Evolutionary conservation across 2,888 invertebrate genomes (phyloP).

Genomic region (Xestobium rufovillosum): DNA sequence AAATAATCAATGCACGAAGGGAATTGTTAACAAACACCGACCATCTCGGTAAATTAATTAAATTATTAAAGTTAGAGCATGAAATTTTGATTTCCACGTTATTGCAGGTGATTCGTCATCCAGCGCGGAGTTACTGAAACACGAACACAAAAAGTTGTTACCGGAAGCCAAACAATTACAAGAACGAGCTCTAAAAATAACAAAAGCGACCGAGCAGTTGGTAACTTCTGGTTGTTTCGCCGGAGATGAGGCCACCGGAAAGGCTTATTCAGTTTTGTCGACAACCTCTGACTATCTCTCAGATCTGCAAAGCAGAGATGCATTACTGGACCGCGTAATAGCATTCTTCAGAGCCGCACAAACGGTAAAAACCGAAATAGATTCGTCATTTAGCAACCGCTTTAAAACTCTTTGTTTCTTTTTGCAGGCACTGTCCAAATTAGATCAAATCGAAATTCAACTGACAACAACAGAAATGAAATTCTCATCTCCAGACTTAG

Average conservation of each 20-base stretch:
- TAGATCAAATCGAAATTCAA: constrained; percentile 69
- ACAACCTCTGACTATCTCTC: constrained; percentile 62
- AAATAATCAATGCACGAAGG: constrained; percentile 49
- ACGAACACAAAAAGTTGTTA: constrained; percentile 61
- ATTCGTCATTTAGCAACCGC: not conserved
- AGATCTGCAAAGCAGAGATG: constrained; percentile 61
- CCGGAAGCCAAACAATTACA: constrained; percentile 65
- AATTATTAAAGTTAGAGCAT: not conserved
- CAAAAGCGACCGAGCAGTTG: constrained; percentile 70
- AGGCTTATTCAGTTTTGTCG: constrained; percentile 59
- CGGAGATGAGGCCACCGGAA: constrained; percentile 58
- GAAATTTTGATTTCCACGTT: not conserved
- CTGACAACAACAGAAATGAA: constrained; percentile 57
- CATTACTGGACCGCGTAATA: constrained; percentile 58
- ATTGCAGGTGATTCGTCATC: constrained; percentile 59
- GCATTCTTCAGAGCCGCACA: constrained; percentile 63
- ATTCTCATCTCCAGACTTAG: constrained; percentile 57
- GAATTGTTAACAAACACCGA: constrained; percentile 51
- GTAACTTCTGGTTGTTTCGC: constrained; percentile 63
- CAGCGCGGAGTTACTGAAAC: constrained; percentile 58
- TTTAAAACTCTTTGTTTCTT: constrained; percentile 8
- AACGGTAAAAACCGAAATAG: constrained; percentile 49
- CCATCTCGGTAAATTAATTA: constrained; percentile 45
- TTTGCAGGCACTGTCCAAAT: constrained; percentile 57
- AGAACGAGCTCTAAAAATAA: constrained; percentile 67